Evolutionary conservation across 2,888 invertebrate species (phyloP).

Genomic region (Cephalotes varians): DNA sequence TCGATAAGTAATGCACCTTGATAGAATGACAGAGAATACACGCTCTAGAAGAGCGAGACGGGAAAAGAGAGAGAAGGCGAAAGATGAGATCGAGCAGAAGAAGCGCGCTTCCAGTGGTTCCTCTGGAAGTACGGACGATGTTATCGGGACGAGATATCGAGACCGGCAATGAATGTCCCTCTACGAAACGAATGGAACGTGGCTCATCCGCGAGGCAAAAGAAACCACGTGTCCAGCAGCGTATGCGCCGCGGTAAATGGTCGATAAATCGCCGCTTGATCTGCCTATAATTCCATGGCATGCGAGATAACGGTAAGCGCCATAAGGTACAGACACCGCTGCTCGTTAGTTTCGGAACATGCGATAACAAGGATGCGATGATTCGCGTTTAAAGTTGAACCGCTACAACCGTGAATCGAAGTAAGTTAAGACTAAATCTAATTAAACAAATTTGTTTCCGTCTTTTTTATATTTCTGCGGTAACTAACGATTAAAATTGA

Average conservation of each 20-base stretch:
- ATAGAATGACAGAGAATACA: slow-evolving; percentile 78
- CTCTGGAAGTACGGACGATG: slow-evolving; percentile 65
- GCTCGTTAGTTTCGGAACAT: slow-evolving; percentile 26
- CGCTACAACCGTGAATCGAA: not conserved
- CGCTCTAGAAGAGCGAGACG: slow-evolving; percentile 50
- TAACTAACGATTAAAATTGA: not conserved
- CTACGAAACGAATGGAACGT: slow-evolving; percentile 68
- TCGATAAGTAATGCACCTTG: slow-evolving; percentile 81
- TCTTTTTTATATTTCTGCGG: not conserved
- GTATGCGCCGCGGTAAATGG: slow-evolving; percentile 23
- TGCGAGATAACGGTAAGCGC: slow-evolving; percentile 26
- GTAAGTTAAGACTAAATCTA: slow-evolving; percentile 1
- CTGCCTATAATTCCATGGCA: slow-evolving; percentile 27
- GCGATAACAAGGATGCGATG: slow-evolving; percentile 13
- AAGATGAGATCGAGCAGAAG: not conserved
- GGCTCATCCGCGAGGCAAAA: slow-evolving; percentile 41
- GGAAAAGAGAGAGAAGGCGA: not conserved
- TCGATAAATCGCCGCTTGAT: slow-evolving; percentile 28
- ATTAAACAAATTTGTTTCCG: not conserved
- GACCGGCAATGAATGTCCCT: slow-evolving; percentile 65
- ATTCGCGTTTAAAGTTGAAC: slow-evolving; percentile 9
- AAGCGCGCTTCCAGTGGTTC: slow-evolving; percentile 43
- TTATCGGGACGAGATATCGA: slow-evolving; percentile 65
- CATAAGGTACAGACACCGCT: slow-evolving; percentile 12
- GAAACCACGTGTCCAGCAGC: slow-evolving; percentile 10